A percentile compares a stretch with the other conserved stretches of the same genome.
These are phyloP conservation scores for Aleadryas rufinucha DNA, from an alignment of 2,113 vertebrate species.

Conservation along the genomic window DNA sequence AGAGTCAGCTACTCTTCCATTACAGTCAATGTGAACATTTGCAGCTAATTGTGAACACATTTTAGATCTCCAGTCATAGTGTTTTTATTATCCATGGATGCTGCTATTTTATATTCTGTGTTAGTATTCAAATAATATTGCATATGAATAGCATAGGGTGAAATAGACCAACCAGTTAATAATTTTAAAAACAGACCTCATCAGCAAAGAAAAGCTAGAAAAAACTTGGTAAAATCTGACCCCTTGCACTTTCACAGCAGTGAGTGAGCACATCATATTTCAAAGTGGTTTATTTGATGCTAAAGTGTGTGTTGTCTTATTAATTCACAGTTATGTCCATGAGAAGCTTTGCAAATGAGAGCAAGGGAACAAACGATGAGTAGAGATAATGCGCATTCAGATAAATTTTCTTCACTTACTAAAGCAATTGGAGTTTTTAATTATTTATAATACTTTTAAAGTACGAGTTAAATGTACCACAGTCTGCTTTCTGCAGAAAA, in stretches of 20 bases:
- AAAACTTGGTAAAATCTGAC: neutral
- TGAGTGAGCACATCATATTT: neutral
- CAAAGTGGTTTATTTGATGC: neutral
- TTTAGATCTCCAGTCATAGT: conserved; percentile 26
- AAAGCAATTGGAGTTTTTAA: neutral
- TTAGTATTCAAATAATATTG: conserved; percentile 41
- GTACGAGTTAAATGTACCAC: neutral
- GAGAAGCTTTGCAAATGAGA: neutral
- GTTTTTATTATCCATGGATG: conserved; percentile 51
- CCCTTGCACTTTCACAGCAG: conserved; percentile 17
- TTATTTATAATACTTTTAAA: neutral
- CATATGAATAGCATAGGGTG: conserved; percentile 37
- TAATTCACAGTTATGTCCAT: neutral
- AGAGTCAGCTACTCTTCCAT: neutral
- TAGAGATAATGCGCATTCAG: neutral
- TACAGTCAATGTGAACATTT: conserved; percentile 11
- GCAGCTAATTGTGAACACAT: conserved; percentile 38
- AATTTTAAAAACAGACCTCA: conserved; percentile 49
- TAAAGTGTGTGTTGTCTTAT: neutral
- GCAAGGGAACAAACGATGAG: neutral
- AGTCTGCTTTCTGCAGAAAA: neutral
- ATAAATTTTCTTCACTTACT: neutral
- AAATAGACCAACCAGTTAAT: conserved; percentile 28
- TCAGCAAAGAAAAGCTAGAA: conserved; percentile 38
- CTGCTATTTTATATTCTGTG: conserved; percentile 51